A percentile compares a stretch with the other conserved stretches of the same genome.
phyloP scores from a whole-genome alignment of 1,140 invertebrate genomes.

The Ruditapes philippinarum region DNA sequence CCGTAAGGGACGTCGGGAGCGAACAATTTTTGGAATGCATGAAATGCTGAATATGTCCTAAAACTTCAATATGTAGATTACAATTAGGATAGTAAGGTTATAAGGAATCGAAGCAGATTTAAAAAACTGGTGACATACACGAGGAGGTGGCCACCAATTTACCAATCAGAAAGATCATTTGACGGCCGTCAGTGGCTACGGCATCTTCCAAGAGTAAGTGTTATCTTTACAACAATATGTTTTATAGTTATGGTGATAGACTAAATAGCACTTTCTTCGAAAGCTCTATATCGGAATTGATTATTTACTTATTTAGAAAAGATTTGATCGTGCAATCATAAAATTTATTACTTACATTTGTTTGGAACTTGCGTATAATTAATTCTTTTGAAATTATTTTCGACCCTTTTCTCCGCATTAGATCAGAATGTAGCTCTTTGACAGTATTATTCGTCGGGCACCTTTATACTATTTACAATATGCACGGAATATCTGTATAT shows the following conservation, averaged over 20 bases:
- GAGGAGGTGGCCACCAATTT: neutral
- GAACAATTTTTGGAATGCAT: conserved; percentile 9
- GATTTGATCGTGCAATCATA: no score
- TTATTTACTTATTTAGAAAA: neutral
- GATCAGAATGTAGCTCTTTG: no score
- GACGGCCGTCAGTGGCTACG: neutral
- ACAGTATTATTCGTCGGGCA: no score
- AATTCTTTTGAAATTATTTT: no score
- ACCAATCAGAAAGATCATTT: neutral
- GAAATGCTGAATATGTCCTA: conserved; percentile 29
- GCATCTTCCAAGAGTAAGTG: neutral
- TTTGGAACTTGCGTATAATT: no score
- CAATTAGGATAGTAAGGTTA: conserved; percentile 48
- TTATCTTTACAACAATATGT: neutral
- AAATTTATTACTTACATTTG: no score
- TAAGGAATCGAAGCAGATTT: conserved; percentile 59
- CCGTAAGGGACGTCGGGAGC: neutral
- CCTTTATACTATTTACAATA: no score
- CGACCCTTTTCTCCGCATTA: no score
- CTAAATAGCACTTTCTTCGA: neutral
- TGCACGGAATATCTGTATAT: no score
- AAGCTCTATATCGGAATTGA: neutral
- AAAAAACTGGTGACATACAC: conserved; percentile 41
- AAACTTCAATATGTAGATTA: neutral
- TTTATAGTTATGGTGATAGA: neutral